phyloP scores from a whole-genome alignment of 2,888 invertebrate species.

The Prionchulus punctatus region DNA sequence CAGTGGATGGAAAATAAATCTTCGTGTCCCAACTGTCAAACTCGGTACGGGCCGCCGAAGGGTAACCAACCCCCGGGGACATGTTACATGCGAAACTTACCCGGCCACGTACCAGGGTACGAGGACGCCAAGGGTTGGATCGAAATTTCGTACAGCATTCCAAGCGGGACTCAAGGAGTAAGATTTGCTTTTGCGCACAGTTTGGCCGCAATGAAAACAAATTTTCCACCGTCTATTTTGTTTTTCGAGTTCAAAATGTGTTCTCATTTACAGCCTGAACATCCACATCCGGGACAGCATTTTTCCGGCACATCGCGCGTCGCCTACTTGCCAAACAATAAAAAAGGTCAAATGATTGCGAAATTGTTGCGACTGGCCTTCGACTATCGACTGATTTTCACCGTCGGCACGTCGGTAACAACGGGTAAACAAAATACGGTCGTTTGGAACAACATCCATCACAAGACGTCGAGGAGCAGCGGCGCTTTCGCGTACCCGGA shows the following conservation, averaged over 20 bases:
- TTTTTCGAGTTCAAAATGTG: background rate
- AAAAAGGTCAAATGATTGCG: constrained; percentile 43
- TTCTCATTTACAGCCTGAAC: constrained; percentile 9
- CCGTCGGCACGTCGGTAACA: constrained; percentile 67
- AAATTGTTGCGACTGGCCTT: constrained; percentile 61
- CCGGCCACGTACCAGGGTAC: background rate
- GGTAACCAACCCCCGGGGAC: constrained; percentile 2
- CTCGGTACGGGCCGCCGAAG: too few relatives aligned
- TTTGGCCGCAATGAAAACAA: background rate
- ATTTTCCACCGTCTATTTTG: background rate
- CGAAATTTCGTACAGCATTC: background rate
- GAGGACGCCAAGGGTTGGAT: background rate
- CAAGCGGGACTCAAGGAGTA: background rate
- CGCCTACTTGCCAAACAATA: constrained; percentile 21
- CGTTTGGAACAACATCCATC: constrained; percentile 75
- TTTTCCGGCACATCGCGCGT: constrained; percentile 18
- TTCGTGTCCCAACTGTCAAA: too few relatives aligned
- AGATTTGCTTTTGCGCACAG: background rate
- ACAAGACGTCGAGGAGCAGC: constrained; percentile 46
- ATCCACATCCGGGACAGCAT: constrained; percentile 18
- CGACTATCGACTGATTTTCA: constrained; percentile 64
- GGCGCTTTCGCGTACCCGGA: constrained; percentile 47
- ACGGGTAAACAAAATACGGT: constrained; percentile 79
- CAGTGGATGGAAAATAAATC: too few relatives aligned
- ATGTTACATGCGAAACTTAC: too few relatives aligned